These are phyloP conservation scores for Lynx canadensis DNA, from an alignment of 2,113 vertebrate genomes.

Conservation along the genomic window DNA sequence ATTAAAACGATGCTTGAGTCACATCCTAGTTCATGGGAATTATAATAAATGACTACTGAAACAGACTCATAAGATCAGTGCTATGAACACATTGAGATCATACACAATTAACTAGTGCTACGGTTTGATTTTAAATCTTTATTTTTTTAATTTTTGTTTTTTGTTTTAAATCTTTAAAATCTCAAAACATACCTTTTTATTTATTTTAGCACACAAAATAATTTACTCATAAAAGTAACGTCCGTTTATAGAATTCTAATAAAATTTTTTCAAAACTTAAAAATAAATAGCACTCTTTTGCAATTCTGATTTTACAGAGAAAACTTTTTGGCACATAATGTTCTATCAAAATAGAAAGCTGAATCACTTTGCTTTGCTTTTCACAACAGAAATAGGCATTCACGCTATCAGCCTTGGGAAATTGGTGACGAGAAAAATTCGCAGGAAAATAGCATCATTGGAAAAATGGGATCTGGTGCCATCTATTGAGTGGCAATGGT, in stretches of 20 bases:
- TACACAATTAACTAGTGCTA: neutral
- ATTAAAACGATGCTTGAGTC: neutral
- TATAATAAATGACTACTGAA: neutral
- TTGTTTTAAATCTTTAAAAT: neutral
- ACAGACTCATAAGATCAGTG: neutral
- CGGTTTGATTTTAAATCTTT: neutral
- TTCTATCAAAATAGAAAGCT: neutral
- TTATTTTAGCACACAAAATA: slow-evolving; percentile 40
- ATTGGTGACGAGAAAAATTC: neutral
- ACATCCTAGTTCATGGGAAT: neutral
- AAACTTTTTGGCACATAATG: neutral
- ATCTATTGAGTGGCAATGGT: slow-evolving; percentile 65
- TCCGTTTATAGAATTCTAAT: slow-evolving; percentile 37
- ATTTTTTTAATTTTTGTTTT: neutral
- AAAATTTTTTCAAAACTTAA: neutral
- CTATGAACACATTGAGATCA: neutral
- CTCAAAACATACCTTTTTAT: neutral
- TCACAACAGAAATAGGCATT: neutral
- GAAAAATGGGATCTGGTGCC: slow-evolving; percentile 71
- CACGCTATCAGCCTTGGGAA: neutral
- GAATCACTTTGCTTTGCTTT: neutral
- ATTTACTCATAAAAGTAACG: slow-evolving; percentile 50
- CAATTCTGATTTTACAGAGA: slow-evolving; percentile 37
- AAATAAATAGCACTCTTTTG: slow-evolving; percentile 46
- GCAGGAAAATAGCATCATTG: neutral